Evolutionary conservation across 2,797 vertebrate species (phyloP), one percentile per base, ranked within the genome.

Genomic region (Anolis apletophallus): DNA sequence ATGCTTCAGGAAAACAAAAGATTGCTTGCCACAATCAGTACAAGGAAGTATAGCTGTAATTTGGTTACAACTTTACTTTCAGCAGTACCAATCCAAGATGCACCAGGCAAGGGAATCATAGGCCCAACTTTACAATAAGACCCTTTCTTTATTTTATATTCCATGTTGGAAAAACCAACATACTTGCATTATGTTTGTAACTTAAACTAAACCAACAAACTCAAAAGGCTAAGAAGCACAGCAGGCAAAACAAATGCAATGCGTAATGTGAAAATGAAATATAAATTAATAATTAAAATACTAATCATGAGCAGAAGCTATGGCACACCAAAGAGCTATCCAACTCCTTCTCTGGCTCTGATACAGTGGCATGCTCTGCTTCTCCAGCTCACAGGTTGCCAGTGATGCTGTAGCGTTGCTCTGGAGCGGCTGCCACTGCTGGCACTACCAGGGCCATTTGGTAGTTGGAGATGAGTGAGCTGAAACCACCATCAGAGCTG

Each of bases 231-330:
- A 77, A 92, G 84, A 89, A 50, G 74, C 0, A 16, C 0, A 9
- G 74, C 55, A 88, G 86, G 89, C n/a, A 91, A 89, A 90, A 88
- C 19, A 64, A 83, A 79, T 67, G 61, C 67, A 76, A 85, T 32
- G 1, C 29, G 80, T 14, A 52, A 23, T 69, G 59, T 85, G 67
- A 46, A 67, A 75, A 88, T 67, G 2, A 36, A 91, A 88, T 81
- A 54, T 0, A 93, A 50, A 1, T 76, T 64, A 76, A 81, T 52
- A 76, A 74, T 90, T 88, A 88, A 85, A 79, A 55, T 64, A 81
- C 59, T 23, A 34, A 7, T 46, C 36, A 73, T 74, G 59, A 46
- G 46, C 46, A 54, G 59, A 84, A 67, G 29, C 13, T 57, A 75
- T 68, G 40, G 34, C 23, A 55, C 50, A 55, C 50, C 40, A 19